Conservation (phyloP, 2,113 vertebrate species). For the Silurus meridionalis region DNA sequence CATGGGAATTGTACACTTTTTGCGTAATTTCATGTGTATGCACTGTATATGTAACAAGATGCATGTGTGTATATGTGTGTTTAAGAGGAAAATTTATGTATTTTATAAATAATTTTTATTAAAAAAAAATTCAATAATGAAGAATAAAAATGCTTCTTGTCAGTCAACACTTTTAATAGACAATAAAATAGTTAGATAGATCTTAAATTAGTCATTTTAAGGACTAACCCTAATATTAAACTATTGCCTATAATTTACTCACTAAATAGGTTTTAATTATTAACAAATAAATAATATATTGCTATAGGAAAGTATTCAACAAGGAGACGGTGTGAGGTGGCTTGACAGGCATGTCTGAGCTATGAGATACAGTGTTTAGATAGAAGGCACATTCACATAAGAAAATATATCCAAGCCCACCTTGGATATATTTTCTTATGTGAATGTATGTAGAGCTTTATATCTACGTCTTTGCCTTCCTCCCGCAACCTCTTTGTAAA, state of each 20-base stretch:
- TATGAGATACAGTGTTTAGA: too few species aligned
- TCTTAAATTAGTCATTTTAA: neutral
- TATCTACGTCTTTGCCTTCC: conserved; percentile 53
- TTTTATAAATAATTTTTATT: too few species aligned
- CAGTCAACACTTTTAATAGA: too few species aligned
- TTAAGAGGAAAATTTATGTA: neutral
- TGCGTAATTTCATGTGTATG: neutral
- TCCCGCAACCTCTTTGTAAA: conserved; percentile 59
- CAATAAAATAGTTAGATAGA: too few species aligned
- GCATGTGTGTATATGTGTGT: neutral
- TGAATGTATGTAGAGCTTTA: conserved; percentile 54
- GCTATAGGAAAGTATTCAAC: neutral
- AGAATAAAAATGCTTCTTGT: too few species aligned
- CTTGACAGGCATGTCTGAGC: too few species aligned
- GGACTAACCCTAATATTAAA: neutral
- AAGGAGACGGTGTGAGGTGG: too few species aligned
- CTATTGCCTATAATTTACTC: too few species aligned
- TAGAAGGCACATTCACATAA: too few species aligned
- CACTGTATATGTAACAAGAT: neutral
- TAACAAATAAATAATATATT: neutral
- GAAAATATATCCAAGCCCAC: too few species aligned
- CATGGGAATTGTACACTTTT: neutral
- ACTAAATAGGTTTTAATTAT: neutral
- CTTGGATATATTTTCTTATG: too few species aligned
- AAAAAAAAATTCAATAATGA: too few species aligned